phyloP scores from a whole-genome alignment of 2,113 vertebrate genomes.

The Natator depressus region DNA sequence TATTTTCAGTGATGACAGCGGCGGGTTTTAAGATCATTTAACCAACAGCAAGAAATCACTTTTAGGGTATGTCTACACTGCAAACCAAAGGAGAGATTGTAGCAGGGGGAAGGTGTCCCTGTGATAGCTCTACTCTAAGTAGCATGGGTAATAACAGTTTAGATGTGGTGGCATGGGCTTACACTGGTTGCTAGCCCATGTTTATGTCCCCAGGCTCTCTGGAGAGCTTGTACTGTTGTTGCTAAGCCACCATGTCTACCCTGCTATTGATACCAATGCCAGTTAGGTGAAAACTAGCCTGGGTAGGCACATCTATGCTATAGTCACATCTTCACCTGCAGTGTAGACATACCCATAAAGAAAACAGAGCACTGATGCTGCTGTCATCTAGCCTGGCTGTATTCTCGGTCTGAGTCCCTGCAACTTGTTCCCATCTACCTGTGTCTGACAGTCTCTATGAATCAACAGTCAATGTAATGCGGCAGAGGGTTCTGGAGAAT shows the following conservation, averaged over 20 bases:
- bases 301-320: neutral
- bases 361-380: neutral
- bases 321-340: neutral
- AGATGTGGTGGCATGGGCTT: neutral
- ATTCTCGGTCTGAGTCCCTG: neutral
- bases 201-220: neutral
- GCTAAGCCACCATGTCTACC: neutral
- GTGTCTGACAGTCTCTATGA: neutral
- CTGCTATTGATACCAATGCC: neutral
- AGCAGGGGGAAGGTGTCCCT: neutral
- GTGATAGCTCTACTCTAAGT: neutral
- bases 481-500: neutral
- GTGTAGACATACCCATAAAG: neutral
- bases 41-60: neutral
- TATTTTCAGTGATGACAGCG: neutral
- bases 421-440: accelerated
- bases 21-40: neutral
- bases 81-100: neutral
- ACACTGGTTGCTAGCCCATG: too few relatives aligned
- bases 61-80: neutral
- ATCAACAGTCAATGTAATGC: accelerated
- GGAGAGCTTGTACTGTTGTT: neutral
- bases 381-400: neutral
- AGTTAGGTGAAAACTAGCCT: neutral
- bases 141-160: neutral